Conservation (phyloP, 2,797 vertebrate genomes). For the Tinamus major region DNA sequence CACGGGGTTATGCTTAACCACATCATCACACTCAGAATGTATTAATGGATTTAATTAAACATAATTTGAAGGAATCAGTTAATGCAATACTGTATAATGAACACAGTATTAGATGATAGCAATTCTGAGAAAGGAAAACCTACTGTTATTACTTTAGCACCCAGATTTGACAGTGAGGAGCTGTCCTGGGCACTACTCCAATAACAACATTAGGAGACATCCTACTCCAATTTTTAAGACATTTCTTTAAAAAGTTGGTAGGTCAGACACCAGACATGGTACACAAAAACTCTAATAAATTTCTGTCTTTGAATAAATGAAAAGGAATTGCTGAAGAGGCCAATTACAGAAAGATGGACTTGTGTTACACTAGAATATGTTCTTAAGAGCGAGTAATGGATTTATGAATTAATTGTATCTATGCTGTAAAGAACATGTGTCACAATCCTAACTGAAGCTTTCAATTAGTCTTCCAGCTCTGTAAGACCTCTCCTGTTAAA, state of each 20-base stretch:
- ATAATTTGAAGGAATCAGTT: background rate
- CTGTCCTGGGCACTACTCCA: background rate
- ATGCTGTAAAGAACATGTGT: background rate
- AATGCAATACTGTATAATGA: background rate
- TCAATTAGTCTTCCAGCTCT: background rate
- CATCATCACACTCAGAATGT: background rate
- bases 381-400: background rate
- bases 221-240: background rate
- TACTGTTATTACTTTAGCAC: background rate
- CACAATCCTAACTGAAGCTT: background rate
- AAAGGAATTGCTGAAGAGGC: background rate
- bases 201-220: background rate
- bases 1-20: background rate
- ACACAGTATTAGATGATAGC: background rate
- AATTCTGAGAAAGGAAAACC: background rate
- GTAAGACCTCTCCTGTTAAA: background rate
- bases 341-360: background rate
- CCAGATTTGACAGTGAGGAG: background rate
- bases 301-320: background rate
- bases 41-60: background rate
- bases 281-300: conserved; percentile 3
- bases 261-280: background rate
- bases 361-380: background rate
- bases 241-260: background rate
- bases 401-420: background rate